phyloP scores from a whole-genome alignment of 2,888 invertebrate genomes.

The Pterobdella sp. region DNA sequence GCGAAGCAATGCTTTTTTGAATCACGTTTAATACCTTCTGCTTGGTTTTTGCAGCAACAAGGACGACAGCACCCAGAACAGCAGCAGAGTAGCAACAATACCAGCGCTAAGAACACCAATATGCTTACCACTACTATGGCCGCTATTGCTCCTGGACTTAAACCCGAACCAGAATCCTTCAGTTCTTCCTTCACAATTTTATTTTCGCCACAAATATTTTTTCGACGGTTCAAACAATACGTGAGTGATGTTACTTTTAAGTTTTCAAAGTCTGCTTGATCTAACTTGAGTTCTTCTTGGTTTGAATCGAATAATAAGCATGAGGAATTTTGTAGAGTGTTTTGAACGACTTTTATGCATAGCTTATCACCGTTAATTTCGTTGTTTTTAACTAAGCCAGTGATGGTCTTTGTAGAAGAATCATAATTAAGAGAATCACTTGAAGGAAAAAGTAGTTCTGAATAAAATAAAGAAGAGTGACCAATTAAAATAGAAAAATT shows the following conservation, averaged over 20 bases:
- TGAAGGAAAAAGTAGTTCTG: neutral
- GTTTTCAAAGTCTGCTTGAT: neutral
- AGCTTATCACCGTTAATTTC: neutral
- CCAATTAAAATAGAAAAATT: too few relatives aligned
- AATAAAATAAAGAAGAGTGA: neutral
- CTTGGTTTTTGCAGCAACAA: neutral
- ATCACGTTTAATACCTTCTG: too few relatives aligned
- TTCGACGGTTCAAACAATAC: neutral
- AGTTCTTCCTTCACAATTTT: neutral
- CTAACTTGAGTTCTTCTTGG: neutral
- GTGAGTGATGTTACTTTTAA: neutral
- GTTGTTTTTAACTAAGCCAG: neutral
- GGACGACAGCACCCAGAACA: neutral
- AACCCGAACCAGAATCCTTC: neutral
- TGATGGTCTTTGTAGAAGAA: neutral
- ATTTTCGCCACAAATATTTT: neutral
- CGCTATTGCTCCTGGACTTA: neutral
- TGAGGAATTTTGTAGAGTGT: neutral
- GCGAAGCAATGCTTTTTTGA: too few relatives aligned
- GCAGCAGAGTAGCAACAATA: neutral
- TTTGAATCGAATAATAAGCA: neutral
- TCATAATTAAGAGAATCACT: neutral
- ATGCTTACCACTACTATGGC: neutral
- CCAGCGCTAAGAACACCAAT: slow-evolving; percentile 3
- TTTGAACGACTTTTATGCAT: neutral